phyloP scores from a whole-genome alignment of 2,888 invertebrate genomes.

The Platypus cylindrus region DNA sequence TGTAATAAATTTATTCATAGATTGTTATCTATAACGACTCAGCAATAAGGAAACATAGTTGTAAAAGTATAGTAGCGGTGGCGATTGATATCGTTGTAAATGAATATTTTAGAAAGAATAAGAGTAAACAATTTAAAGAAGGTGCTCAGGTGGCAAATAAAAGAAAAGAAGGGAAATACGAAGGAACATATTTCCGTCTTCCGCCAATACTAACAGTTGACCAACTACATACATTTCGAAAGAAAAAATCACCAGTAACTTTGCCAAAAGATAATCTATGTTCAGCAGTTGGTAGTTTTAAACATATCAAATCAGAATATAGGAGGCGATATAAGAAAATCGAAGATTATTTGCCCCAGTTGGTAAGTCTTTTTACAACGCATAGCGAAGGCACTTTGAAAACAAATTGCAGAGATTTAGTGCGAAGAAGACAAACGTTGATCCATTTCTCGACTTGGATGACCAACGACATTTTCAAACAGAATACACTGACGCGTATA shows the following conservation, averaged over 20 bases:
- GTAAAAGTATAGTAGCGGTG: too few relatives aligned
- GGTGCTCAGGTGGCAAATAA: too few relatives aligned
- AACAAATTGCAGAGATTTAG: not conserved
- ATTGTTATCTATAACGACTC: too few relatives aligned
- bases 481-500: conserved; percentile 5
- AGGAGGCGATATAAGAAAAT: conserved; percentile 24
- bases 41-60: too few relatives aligned
- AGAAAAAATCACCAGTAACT: not conserved
- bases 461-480: conserved; percentile 29
- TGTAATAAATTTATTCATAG: too few relatives aligned
- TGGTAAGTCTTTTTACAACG: conserved; percentile 3
- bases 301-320: conserved; percentile 31
- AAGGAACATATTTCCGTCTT: too few relatives aligned
- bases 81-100: too few relatives aligned
- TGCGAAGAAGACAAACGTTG: not conserved
- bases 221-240: conserved; percentile 2
- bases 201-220: conserved; percentile 3
- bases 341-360: not conserved
- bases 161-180: too few relatives aligned
- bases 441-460: conserved; percentile 28
- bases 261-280: conserved; percentile 2
- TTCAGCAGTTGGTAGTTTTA: conserved; percentile 27
- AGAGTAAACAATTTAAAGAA: too few relatives aligned
- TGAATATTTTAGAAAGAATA: too few relatives aligned
- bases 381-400: not conserved